These are phyloP conservation scores for Ascidia mentula DNA, from an alignment of 23 tunicate species.

Conservation along the genomic window DNA sequence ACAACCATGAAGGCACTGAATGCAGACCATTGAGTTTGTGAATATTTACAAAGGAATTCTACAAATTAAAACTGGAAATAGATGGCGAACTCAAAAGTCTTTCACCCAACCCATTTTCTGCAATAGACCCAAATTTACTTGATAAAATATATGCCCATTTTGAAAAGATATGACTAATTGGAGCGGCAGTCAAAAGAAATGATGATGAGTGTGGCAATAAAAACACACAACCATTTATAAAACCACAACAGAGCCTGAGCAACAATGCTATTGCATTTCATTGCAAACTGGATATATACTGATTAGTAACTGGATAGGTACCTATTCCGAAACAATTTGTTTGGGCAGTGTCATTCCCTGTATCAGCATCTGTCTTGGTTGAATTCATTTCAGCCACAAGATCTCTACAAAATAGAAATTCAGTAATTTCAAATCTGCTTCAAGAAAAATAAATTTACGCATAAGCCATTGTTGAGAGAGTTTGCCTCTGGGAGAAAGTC, in stretches of 20 bases:
- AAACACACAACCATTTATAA: neutral
- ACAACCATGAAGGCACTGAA: too few relatives aligned
- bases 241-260: neutral
- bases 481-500: neutral
- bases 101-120: too few relatives aligned
- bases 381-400: neutral
- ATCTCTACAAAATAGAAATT: neutral
- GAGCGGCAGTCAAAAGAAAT: neutral
- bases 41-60: too few relatives aligned
- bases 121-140: too few relatives aligned
- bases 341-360: neutral
- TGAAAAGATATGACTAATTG: too few relatives aligned
- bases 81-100: too few relatives aligned
- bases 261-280: too few relatives aligned
- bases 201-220: neutral
- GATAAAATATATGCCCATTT: too few relatives aligned
- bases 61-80: too few relatives aligned
- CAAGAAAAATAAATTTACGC: neutral
- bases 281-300: too few relatives aligned
- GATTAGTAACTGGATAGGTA: neutral
- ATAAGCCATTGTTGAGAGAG: neutral
- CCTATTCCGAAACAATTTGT: neutral
- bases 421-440: neutral
- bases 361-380: neutral
- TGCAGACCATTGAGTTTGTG: too few relatives aligned